Percentiles rank a stretch among this genome's conserved stretches.
phyloP scores from a whole-genome alignment of 2,797 vertebrate species.

The Tachyglossus aculeatus region DNA sequence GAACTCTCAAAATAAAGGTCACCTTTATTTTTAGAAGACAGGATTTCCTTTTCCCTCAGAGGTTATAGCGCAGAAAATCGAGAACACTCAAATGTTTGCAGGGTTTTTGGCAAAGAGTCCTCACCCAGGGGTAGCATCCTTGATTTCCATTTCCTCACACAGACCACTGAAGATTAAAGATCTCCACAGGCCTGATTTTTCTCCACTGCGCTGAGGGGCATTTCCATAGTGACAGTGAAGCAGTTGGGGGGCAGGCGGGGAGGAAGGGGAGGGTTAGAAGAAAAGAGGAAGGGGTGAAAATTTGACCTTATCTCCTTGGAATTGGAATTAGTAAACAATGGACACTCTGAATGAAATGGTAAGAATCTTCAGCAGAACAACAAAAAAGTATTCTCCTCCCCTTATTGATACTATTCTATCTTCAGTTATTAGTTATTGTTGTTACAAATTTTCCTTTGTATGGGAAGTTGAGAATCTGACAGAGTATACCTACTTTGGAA shows the following conservation, averaged over 20 bases:
- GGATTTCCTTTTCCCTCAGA: slow-evolving; percentile 64
- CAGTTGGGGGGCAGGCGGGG: no score
- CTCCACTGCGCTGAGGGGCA: not conserved
- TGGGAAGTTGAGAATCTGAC: no score
- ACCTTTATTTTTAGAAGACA: slow-evolving; percentile 68
- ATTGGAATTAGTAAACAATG: slow-evolving; percentile 4
- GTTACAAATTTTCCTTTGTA: no score
- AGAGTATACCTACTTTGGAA: no score
- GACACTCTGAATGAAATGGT: no score
- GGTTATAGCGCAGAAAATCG: slow-evolving; percentile 35
- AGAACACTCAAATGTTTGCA: slow-evolving; percentile 27
- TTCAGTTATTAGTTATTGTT: no score
- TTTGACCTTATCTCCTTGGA: not conserved
- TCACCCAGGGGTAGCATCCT: not conserved
- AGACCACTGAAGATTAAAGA: not conserved
- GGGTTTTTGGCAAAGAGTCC: slow-evolving; percentile 8
- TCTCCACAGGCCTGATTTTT: not conserved
- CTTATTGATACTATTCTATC: no score
- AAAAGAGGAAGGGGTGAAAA: no score
- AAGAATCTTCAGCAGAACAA: no score
- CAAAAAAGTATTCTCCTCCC: no score
- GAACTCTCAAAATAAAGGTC: slow-evolving; percentile 62
- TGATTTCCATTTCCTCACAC: not conserved
- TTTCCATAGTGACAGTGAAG: not conserved
- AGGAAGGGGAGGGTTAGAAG: no score